Base-by-base conservation (phyloP, 2,113 vertebrate genomes). In the Onychostruthus taczanowskii region DNA sequence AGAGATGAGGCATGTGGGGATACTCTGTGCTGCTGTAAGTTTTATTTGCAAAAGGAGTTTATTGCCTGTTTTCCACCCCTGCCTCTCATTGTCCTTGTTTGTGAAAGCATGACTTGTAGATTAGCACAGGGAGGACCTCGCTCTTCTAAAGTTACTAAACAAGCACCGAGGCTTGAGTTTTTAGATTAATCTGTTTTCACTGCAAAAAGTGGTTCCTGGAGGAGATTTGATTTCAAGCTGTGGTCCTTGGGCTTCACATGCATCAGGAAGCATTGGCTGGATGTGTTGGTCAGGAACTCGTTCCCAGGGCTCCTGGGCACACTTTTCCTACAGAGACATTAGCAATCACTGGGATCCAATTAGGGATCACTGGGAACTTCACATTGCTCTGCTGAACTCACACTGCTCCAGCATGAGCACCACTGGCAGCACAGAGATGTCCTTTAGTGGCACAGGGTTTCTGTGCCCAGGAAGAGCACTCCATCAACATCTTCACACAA, bases 21-120 rank as follows among this genome's bases (percentile, higher is more conserved):
- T 83, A 43, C 27, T 1, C 62, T 56, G 33, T 83, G 74, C 49
- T 89, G 69, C 53, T 93, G 62, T 39, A 75, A 56, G 52, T 88
- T 84, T 64, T 93, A 59, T 95, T 95, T 96, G 47, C 68, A 52
- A 11, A 94, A 87, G 92, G 88, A 88, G 78, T 90, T 94, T 92
- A 88, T 93, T 90, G 82, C 85, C 79, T 90, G 64, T 88, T 92
- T 94, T 94, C 52, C 81, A 19, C 68, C 79, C 84, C 90, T 88
- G 67, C 82, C 76, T 92, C 52, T 88, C 73, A 78, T 90, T 90
- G 92, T 95, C 72, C 75, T 62, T 91, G 89, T 91, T 88, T 94
- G 94, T 85, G 84, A 93, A 74, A 87, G 91, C 94, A 86, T 93
- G 92, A 91, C 91, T 80, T 0, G 10, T 55, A 56, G 82, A 77